Base-by-base conservation (phyloP, 2,113 vertebrate species). In the Scalopus aquaticus region DNA sequence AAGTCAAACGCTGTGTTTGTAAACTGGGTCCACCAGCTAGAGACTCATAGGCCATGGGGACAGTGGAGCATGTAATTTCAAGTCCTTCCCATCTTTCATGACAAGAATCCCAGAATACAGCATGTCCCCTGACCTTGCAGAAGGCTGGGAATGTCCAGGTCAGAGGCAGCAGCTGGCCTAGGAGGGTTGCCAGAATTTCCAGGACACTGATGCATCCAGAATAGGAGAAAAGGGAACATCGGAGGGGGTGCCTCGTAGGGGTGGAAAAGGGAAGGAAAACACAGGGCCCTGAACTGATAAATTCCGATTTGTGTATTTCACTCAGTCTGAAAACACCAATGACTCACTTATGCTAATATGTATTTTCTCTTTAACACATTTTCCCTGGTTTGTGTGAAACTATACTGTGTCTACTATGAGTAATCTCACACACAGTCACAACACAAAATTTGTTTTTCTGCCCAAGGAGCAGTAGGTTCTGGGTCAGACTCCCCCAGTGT, bases 91-190 rank as follows among this genome's bases (percentile, higher is more conserved):
- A 95, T 90, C 88, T 95, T 95, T 88, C 46, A n/a, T 93, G 60
- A 93, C 94, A 94, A 88, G 88, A 94, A 95, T 96, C 64, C 94
- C 95, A 97, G 93, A 96, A 96, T 92, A 97, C 93, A 95, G 73
- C 88, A n/a, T 85, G 88, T 97, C 96, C 97, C 3, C 64, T 97
- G 96, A 97, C 97, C 96, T 95, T 60, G 88, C 19, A 58, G 91
- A 94, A 96, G 88, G 81, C 90, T 88, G 92, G 88, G 93, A 97
- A 97, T 87, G 92, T 95, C 93, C 97, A 96, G 95, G 96, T 97
- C 97, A 97, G 88, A 97, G 90, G 93, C 95, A 97, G 90, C 97
- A 97, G 97, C 96, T 97, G 97, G 97, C 78, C 90, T 86, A 96
- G 95, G 95, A 96, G 92, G 73, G 42, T 54, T 97, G 97, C 97